phyloP scores from a whole-genome alignment of 2,113 vertebrate species.

The Callaeas wilsoni region DNA sequence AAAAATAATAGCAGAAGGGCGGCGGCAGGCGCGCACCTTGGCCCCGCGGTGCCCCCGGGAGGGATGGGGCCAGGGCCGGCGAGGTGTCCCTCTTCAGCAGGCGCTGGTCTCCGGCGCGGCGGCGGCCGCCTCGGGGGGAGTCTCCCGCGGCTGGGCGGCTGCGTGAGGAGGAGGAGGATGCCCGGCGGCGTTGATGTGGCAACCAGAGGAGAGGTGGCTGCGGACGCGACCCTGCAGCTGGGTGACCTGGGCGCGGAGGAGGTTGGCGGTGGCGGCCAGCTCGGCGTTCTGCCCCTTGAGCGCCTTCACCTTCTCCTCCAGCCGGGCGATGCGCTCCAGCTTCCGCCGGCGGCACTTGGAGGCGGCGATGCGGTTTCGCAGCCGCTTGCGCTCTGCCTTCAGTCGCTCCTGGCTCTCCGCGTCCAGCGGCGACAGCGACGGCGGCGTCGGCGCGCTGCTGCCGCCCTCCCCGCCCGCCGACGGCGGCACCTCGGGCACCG shows the following conservation, averaged over 20 bases:
- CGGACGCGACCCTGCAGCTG: slow-evolving; percentile 79
- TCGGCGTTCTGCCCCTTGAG: slow-evolving; percentile 79
- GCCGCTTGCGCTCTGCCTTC: slow-evolving; percentile 78
- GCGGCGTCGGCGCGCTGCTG: slow-evolving; percentile 56
- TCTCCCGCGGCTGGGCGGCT: background rate
- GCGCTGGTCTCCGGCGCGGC: background rate
- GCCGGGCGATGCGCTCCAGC: slow-evolving; percentile 76
- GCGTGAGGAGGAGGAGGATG: too few species aligned
- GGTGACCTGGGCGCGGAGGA: slow-evolving; percentile 75
- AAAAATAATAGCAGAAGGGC: background rate
- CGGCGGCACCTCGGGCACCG: slow-evolving; percentile 68
- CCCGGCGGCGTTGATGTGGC: slow-evolving; percentile 76
- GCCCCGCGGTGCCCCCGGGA: background rate
- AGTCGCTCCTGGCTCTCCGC: slow-evolving; percentile 76
- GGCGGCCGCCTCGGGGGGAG: background rate
- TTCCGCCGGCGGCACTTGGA: slow-evolving; percentile 79
- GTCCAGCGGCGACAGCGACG: slow-evolving; percentile 74
- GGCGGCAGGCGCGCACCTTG: background rate
- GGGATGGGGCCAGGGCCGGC: background rate
- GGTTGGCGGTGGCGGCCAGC: slow-evolving; percentile 75
- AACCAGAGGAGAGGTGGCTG: slow-evolving; percentile 77
- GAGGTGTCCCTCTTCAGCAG: background rate
- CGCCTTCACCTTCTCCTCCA: slow-evolving; percentile 79
- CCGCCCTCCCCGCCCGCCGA: slow-evolving; percentile 2
- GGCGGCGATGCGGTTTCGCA: slow-evolving; percentile 78